Base-by-base conservation (phyloP, 2,113 vertebrate genomes). In the Seriola aureovittata region DNA sequence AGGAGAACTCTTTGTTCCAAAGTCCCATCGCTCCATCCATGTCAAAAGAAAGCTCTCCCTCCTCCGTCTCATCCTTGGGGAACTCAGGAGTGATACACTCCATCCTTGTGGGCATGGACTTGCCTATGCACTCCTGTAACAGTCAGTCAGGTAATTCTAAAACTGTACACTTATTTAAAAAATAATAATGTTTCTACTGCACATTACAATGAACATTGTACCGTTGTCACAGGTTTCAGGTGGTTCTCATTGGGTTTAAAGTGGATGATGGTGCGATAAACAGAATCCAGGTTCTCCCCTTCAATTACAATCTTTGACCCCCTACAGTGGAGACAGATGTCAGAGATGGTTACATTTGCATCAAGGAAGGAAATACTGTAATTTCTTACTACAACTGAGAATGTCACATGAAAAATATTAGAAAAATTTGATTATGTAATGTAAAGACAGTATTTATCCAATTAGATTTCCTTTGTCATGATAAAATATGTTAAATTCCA, bases 241-340 rank as follows among this genome's bases (percentile, higher is more conserved):
- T 96, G 92, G 57, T 89, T 94, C 81, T 96, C 95, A 17, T 95
- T 95, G 79, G 95, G 95, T 93, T 94, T 93, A 71, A 97, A 97
- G 50, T 90, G 93, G n/a, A 97, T 90, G 19, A 90, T 66, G 9
- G 96, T 94, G 0, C 90, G 94, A 85, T 95, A 96, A 1, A 96
- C 96, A 0, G 98, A 98, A 85, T 97, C 95, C 92, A 99, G 94
- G 91, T 98, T 96, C 70, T 93, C 91, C 55, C 98, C 97, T 2
- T 73, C 85, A 66, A 99, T 93, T 29, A 96, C 96, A 80, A 99
- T 92, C 3, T 88, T 92, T 0, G 96, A 98, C 32, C 96, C 97
- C 55, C 98, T 99, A 19, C 0, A 91, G 74, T 55, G 66, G 9
- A 81, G 10, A 87, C 4, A 78, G 13, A 74, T n/a, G 44, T 50